phyloP scores from a whole-genome alignment of 2,888 invertebrate genomes.

The Megastigmus dorsalis region DNA sequence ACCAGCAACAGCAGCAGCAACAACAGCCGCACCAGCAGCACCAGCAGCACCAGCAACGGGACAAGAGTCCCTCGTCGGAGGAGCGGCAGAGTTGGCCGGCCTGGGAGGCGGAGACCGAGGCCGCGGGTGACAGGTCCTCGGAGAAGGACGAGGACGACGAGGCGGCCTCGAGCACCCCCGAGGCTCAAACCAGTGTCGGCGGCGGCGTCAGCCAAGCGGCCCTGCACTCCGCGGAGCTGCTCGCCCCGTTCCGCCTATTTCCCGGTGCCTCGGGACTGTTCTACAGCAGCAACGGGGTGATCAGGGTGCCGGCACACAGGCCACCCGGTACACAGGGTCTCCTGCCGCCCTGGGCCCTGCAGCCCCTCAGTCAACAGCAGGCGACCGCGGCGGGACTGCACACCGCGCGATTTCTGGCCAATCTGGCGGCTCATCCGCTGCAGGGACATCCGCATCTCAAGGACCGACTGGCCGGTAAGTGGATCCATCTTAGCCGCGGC shows the following conservation, averaged over 20 bases:
- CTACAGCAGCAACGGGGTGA: constrained; percentile 79
- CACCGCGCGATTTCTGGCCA: constrained; percentile 71
- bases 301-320: constrained; percentile 88
- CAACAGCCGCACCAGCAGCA: constrained; percentile 68
- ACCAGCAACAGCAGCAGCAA: constrained; percentile 60
- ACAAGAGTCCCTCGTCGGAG: constrained; percentile 10
- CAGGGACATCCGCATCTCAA: constrained; percentile 72
- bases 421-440: constrained; percentile 71
- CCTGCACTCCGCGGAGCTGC: constrained; percentile 55
- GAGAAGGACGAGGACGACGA: constrained; percentile 71
- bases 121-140: constrained; percentile 66
- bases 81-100: constrained; percentile 63
- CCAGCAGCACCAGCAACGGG: constrained; percentile 57
- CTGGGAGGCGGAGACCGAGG: constrained; percentile 67
- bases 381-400: constrained; percentile 70
- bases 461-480: constrained; percentile 71
- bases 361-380: constrained; percentile 70
- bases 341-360: constrained; percentile 64
- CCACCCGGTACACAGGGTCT: constrained; percentile 77
- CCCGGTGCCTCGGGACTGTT: constrained; percentile 69
- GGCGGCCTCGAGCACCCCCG: constrained; percentile 61
- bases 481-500: too few species aligned
- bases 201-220: constrained; percentile 51
- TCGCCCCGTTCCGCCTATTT: constrained; percentile 64
- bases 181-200: constrained; percentile 59